These are phyloP conservation scores for Ophion ventricosus DNA, from an alignment of 2,888 invertebrate genomes.

Conservation along the genomic window DNA sequence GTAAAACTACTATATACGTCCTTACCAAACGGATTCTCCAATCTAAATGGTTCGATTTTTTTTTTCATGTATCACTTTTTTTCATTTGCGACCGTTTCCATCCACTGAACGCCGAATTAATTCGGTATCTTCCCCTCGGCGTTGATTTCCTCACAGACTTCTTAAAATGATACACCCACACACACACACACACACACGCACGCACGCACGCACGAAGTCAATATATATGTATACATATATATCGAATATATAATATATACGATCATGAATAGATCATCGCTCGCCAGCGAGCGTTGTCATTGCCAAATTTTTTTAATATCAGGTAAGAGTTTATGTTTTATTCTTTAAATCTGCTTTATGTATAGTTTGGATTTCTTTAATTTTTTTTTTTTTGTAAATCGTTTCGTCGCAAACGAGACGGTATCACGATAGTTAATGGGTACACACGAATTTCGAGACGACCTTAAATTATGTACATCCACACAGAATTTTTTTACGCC, in stretches of 20 bases:
- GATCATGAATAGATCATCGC: constrained; percentile 76
- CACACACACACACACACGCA: not conserved
- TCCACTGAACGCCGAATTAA: constrained; percentile 57
- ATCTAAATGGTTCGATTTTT: not conserved
- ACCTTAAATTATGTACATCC: constrained; percentile 64
- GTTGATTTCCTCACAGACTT: constrained; percentile 55
- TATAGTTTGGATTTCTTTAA: constrained; percentile 51
- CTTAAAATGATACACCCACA: constrained; percentile 37
- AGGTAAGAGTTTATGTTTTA: constrained; percentile 72
- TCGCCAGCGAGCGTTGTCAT: constrained; percentile 81
- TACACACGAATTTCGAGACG: constrained; percentile 40
- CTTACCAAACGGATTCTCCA: not conserved
- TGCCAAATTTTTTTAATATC: constrained; percentile 70
- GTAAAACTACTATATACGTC: constrained; percentile 1
- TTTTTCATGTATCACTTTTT: not conserved
- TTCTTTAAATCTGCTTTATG: constrained; percentile 57
- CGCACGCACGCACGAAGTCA: not conserved
- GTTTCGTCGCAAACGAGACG: constrained; percentile 28
- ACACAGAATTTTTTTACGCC: constrained; percentile 56
- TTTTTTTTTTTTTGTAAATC: constrained; percentile 23
- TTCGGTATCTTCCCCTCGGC: constrained; percentile 58
- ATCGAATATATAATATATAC: constrained; percentile 57
- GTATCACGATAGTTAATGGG: constrained; percentile 24
- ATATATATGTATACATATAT: constrained; percentile 23
- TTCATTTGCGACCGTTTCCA: constrained; percentile 13